Conservation (phyloP, 2,888 invertebrate genomes). For the Busseola fusca region DNA sequence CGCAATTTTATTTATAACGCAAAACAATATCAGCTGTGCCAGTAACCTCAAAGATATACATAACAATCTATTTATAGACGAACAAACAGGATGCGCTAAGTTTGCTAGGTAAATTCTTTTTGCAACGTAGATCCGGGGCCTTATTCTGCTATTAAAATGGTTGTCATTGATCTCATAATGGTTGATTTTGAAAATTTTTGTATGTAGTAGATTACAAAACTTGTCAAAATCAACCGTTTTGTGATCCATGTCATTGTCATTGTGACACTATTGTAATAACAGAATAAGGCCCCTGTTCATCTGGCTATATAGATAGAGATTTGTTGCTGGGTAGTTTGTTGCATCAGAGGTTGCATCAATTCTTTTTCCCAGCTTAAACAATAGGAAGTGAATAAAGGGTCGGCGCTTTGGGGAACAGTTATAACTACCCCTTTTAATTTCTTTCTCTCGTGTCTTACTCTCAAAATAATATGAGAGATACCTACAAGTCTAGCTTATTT, state of each 20-base stretch:
- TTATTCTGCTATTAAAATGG: too few relatives aligned
- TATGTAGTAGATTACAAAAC: too few relatives aligned
- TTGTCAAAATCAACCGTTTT: too few relatives aligned
- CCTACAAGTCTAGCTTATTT: neutral
- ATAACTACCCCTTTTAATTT: neutral
- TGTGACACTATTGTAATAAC: too few relatives aligned
- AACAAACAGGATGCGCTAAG: neutral
- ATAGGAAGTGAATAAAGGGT: neutral
- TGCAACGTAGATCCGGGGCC: neutral
- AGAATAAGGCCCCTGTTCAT: too few relatives aligned
- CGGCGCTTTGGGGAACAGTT: neutral
- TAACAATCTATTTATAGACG: neutral
- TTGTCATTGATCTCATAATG: too few relatives aligned
- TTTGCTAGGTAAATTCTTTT: neutral
- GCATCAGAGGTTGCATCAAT: too few relatives aligned
- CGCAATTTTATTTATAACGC: neutral
- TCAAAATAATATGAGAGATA: neutral
- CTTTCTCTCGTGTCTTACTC: neutral
- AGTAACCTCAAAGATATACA: neutral
- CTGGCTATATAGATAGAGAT: too few relatives aligned
- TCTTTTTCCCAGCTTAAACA: too few relatives aligned
- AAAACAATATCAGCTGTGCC: neutral
- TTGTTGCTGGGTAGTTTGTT: neutral
- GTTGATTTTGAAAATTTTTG: too few relatives aligned
- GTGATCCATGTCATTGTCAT: too few relatives aligned